Evolutionary conservation across 1,140 invertebrate genomes (phyloP).

Genomic region (Drosophila grimshawi): DNA sequence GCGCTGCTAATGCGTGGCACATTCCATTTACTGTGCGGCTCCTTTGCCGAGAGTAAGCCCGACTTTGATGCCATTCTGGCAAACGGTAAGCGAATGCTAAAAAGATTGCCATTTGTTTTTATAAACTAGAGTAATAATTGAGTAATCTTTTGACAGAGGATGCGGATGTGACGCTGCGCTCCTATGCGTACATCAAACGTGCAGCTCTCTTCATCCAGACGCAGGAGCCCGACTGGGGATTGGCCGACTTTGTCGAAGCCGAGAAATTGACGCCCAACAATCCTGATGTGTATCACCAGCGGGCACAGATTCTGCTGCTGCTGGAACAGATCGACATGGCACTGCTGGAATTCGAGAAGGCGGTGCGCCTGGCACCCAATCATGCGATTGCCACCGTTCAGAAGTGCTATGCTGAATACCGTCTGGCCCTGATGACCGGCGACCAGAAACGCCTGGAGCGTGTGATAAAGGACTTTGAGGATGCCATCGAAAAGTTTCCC

Average conservation of each 20-base stretch:
- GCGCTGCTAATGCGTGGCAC: slow-evolving; percentile 92
- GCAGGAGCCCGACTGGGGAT: slow-evolving; percentile 89
- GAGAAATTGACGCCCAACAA: slow-evolving; percentile 91
- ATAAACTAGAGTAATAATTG: not conserved
- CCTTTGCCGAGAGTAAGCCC: slow-evolving; percentile 88
- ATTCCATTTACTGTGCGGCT: slow-evolving; percentile 91
- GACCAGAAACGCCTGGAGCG: slow-evolving; percentile 86
- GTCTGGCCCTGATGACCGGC: slow-evolving; percentile 86
- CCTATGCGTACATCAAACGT: slow-evolving; percentile 96
- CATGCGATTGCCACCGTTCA: slow-evolving; percentile 94
- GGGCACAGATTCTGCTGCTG: slow-evolving; percentile 92
- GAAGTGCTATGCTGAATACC: slow-evolving; percentile 94
- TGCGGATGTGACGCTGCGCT: slow-evolving; percentile 87
- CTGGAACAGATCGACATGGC: slow-evolving; percentile 92
- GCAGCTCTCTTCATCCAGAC: slow-evolving; percentile 93
- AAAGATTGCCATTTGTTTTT: no score
- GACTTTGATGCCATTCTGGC: slow-evolving; percentile 90
- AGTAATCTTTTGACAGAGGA: slow-evolving; percentile 73
- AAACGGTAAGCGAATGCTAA: slow-evolving; percentile 75
- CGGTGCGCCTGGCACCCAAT: slow-evolving; percentile 91
- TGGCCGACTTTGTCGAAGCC: slow-evolving; percentile 92
- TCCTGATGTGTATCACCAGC: slow-evolving; percentile 92
- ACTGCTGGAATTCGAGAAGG: slow-evolving; percentile 92
- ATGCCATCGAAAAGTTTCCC: slow-evolving; percentile 91
- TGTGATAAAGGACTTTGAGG: slow-evolving; percentile 90